phyloP scores from a whole-genome alignment of 2,113 vertebrate genomes.

The Spea bombifrons region DNA sequence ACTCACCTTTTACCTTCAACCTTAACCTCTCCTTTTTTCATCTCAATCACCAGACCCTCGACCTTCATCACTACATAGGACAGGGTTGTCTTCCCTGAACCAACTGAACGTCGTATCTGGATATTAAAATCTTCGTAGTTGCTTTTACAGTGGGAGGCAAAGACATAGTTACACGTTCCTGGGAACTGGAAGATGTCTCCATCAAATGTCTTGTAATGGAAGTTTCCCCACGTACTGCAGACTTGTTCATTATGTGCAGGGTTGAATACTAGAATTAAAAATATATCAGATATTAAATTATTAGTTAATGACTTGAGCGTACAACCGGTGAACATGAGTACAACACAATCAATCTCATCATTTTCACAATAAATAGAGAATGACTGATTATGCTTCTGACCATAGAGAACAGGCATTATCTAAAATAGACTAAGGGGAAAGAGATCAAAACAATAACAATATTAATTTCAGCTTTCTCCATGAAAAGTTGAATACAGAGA shows the following conservation, averaged over 20 bases:
- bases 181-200: conserved; percentile 45
- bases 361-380: no score
- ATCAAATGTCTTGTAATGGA: conserved; percentile 49
- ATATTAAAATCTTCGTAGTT: conserved; percentile 45
- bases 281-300: neutral
- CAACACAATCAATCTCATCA: no score
- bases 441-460: no score
- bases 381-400: no score
- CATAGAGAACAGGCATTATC: no score
- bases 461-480: no score
- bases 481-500: no score
- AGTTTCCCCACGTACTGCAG: conserved; percentile 48
- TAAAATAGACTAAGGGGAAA: no score
- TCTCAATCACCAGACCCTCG: conserved; percentile 34
- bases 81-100: neutral
- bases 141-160: conserved; percentile 40
- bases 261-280: conserved; percentile 20
- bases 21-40: conserved; percentile 14
- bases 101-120: conserved; percentile 22
- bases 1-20: conserved; percentile 33
- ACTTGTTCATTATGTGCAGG: conserved; percentile 37
- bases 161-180: conserved; percentile 44
- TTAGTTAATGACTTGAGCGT: no score
- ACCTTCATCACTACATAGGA: conserved; percentile 40
- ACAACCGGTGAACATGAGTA: no score